phyloP scores from a whole-genome alignment of 2,113 vertebrate genomes.

The Microcebus ravelobensis region DNA sequence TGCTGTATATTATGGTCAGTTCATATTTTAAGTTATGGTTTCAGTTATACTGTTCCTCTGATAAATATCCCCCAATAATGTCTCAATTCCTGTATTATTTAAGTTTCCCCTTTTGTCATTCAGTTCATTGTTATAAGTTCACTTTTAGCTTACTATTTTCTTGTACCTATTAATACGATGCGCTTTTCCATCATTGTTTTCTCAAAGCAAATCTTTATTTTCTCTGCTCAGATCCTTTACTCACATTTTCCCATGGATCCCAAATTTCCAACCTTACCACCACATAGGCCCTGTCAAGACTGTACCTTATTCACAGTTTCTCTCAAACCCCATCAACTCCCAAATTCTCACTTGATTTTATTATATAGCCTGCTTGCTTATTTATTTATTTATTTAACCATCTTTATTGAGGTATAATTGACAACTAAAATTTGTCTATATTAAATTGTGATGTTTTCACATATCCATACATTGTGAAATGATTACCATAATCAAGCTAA shows the following conservation, averaged over 20 bases:
- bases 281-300: not conserved
- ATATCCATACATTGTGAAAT: not conserved
- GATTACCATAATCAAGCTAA: not conserved
- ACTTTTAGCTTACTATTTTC: not conserved
- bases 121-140: not conserved
- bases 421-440: not conserved
- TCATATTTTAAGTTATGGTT: not conserved
- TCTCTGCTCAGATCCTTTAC: not conserved
- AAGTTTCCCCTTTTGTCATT: not conserved
- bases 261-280: not conserved
- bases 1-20: not conserved
- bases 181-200: not conserved
- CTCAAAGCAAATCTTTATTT: not conserved
- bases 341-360: not conserved
- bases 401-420: not conserved
- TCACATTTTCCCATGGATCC: not conserved
- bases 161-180: not conserved
- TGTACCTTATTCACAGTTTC: not conserved
- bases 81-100: not conserved
- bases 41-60: not conserved
- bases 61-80: not conserved
- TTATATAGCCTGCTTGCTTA: not conserved
- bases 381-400: not conserved
- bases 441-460: not conserved
- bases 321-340: not conserved